These are phyloP conservation scores for Actenoides lindsayi DNA, from an alignment of 2,113 vertebrate genomes.

Conservation along the genomic window DNA sequence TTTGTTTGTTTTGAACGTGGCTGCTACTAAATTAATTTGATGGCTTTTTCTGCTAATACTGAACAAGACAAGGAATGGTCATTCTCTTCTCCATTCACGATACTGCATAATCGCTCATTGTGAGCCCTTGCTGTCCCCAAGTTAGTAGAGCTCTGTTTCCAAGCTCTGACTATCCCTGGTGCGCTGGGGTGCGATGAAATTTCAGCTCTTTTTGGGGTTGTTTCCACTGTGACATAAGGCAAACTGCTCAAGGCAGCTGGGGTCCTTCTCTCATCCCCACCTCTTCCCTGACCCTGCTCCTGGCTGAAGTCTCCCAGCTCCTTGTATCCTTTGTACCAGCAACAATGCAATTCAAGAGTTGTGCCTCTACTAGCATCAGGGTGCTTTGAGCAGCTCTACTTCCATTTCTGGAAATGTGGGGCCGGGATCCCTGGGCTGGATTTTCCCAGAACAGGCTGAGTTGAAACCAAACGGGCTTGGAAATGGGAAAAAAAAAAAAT, in stretches of 20 bases:
- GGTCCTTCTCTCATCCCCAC: not conserved
- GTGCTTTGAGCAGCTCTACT: not conserved
- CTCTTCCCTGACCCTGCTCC: not conserved
- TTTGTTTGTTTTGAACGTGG: not conserved
- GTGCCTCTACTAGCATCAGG: rapidly evolving
- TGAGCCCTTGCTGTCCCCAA: not conserved
- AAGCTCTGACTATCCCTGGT: not conserved
- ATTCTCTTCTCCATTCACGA: not conserved
- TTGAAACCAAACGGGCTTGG: not conserved
- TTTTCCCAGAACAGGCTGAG: not conserved
- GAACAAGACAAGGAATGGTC: not conserved
- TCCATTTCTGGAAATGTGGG: not conserved
- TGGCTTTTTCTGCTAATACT: not conserved
- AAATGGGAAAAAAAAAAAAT: not conserved
- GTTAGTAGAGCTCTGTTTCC: not conserved
- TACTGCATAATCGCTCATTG: not conserved
- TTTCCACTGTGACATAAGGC: not conserved
- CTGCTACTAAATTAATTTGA: not conserved
- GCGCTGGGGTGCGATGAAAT: not conserved
- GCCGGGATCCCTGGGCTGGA: not conserved
- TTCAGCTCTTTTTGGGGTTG: not conserved
- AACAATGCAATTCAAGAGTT: not conserved
- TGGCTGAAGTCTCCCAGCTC: not conserved
- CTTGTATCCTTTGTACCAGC: not conserved
- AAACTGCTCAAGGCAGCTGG: not conserved